Conservation (phyloP, 2,888 invertebrate species). For the Electrophaes corylata region DNA sequence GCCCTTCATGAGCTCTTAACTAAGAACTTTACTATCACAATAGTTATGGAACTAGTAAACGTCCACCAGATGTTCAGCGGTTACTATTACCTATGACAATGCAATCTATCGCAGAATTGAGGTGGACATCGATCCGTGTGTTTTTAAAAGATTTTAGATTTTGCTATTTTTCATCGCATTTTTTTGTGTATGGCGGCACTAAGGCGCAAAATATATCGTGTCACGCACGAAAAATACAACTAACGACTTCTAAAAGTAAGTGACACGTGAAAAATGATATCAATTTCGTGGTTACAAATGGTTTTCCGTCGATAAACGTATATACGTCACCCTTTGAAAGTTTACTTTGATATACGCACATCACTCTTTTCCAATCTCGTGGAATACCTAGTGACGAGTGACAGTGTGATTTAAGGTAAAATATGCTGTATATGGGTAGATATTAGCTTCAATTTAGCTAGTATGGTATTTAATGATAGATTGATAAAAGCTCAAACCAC, state of each 20-base stretch:
- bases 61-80: too few relatives aligned
- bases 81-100: too few relatives aligned
- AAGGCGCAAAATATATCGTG: too few relatives aligned
- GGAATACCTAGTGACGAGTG: neutral
- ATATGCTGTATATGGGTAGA: neutral
- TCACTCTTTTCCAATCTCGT: slow-evolving; percentile 4
- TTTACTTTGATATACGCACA: slow-evolving; percentile 10
- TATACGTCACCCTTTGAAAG: slow-evolving; percentile 10
- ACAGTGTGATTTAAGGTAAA: neutral
- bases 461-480: neutral
- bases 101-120: too few relatives aligned
- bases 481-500: neutral
- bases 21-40: too few relatives aligned
- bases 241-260: neutral
- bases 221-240: neutral
- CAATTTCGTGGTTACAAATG: slow-evolving; percentile 1
- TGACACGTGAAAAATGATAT: slow-evolving; percentile 12
- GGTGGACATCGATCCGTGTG: too few relatives aligned
- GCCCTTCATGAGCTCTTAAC: too few relatives aligned
- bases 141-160: too few relatives aligned
- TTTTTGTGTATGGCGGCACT: too few relatives aligned
- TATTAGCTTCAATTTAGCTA: neutral
- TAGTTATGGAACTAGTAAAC: too few relatives aligned
- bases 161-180: too few relatives aligned
- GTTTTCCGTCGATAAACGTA: slow-evolving; percentile 1